Base-by-base conservation (phyloP, 2,113 vertebrate species). In the Erythrolamprus reginae region DNA sequence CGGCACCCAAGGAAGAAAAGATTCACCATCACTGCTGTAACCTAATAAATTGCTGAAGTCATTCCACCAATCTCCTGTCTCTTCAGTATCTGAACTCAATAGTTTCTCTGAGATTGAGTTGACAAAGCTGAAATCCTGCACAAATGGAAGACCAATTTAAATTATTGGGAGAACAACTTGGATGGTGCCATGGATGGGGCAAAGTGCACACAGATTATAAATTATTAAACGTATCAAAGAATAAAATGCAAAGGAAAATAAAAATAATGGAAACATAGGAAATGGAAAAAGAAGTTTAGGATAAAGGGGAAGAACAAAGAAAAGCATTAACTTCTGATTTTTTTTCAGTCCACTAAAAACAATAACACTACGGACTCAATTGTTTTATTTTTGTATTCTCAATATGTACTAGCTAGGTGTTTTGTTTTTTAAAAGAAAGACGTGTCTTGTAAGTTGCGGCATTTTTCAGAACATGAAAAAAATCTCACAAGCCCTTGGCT, bases 71-170 rank as follows among this genome's bases (percentile, higher is more conserved):
- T n/a, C n/a, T n/a, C n/a, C n/a, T n/a, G n/a, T n/a, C n/a, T n/a
- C n/a, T n/a, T n/a, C n/a, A n/a, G n/a, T n/a, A n/a, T n/a, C n/a
- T n/a, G n/a, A n/a, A n/a, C n/a, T n/a, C n/a, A n/a, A n/a, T n/a
- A n/a, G n/a, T n/a, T 93, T 95, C 88, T 96, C 94, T 92, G 93
- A 95, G 95, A 96, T 96, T 97, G 96, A 97, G 96, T 94, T 96
- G 96, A 96, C 96, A 97, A 90, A 95, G 92, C 95, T 97, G 97
- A 97, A 96, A 95, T 86, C 85, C 92, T 93, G 97, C 97, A 97
- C 97, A 96, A 90, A 94, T 95, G 95, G 95, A 92, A 93, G 93
- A 96, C 93, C 95, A 96, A 96, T 97, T 96, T 23, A 94, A 96
- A 96, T 97, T 97, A 58, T 87, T 95, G 96, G 95, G 86, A 96